Evolutionary conservation across 2,888 invertebrate genomes (phyloP).

Genomic region (Clivina fossor): DNA sequence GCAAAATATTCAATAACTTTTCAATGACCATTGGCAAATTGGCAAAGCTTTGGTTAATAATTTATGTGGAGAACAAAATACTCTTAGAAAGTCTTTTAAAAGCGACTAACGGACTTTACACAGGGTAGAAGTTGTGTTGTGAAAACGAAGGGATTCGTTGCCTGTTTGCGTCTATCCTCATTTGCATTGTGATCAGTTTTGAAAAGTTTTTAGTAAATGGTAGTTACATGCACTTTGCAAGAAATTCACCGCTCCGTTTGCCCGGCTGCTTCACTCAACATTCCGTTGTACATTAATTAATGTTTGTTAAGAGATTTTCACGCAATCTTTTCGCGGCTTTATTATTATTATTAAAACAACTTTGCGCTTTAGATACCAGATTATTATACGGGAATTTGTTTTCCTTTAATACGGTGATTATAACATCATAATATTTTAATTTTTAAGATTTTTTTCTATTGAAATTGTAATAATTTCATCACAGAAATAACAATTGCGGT

Average conservation of each 20-base stretch:
- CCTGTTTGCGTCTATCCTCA: slow-evolving; percentile 18
- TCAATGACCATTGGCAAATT: too few relatives aligned
- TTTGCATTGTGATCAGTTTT: slow-evolving; percentile 33
- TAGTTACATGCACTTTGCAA: slow-evolving; percentile 29
- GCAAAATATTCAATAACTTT: background rate
- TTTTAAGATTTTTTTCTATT: too few relatives aligned
- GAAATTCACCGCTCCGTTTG: slow-evolving; percentile 19
- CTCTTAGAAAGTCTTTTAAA: slow-evolving; percentile 16
- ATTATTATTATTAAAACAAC: too few relatives aligned
- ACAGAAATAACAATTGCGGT: too few relatives aligned
- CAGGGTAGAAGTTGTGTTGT: slow-evolving; percentile 16
- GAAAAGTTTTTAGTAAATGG: slow-evolving; percentile 21
- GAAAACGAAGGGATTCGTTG: too few relatives aligned
- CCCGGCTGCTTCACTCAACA: slow-evolving; percentile 19
- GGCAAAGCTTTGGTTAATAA: slow-evolving; percentile 7
- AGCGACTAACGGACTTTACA: slow-evolving; percentile 12
- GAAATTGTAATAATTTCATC: too few relatives aligned
- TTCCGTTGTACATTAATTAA: slow-evolving; percentile 29
- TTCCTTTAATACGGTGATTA: too few relatives aligned
- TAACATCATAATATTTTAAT: too few relatives aligned
- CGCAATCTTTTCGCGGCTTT: too few relatives aligned
- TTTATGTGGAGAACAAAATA: slow-evolving; percentile 27
- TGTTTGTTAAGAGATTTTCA: slow-evolving; percentile 12
- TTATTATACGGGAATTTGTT: too few relatives aligned
- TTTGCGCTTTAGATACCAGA: too few relatives aligned